Conservation (phyloP, 2,113 vertebrate genomes). For the Rhodinocichla rosea region DNA sequence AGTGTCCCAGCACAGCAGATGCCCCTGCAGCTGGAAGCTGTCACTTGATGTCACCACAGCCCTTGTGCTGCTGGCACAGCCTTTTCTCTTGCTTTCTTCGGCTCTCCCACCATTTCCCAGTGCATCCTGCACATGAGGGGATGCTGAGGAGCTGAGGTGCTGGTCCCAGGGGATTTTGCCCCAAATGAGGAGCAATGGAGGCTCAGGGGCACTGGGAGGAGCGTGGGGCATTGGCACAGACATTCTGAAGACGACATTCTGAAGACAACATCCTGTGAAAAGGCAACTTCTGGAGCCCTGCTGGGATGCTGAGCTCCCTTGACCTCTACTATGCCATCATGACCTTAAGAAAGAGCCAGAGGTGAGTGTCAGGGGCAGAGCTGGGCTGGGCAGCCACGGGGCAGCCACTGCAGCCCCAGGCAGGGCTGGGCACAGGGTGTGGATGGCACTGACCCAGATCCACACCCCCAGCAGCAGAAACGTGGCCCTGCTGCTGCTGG, state of each 20-base stretch:
- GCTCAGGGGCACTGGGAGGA: background rate
- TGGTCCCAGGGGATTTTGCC: background rate
- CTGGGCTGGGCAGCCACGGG: background rate
- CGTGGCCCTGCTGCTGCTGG: accelerated
- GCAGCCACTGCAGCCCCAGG: background rate
- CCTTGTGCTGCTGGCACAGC: background rate
- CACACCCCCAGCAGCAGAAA: background rate
- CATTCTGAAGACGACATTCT: background rate
- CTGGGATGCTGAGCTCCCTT: background rate
- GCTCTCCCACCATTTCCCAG: background rate
- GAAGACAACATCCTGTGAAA: background rate
- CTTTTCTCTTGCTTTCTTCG: accelerated
- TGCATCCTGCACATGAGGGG: accelerated
- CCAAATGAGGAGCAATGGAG: accelerated
- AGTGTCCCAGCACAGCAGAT: accelerated
- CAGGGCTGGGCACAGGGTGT: accelerated
- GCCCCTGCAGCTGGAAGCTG: background rate
- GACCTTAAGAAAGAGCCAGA: background rate
- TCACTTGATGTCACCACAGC: background rate
- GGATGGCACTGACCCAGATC: background rate
- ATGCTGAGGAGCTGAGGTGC: background rate
- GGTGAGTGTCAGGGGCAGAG: background rate
- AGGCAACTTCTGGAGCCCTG: background rate
- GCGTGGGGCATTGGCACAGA: accelerated
- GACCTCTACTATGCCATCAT: accelerated